Evolutionary conservation across 1,140 invertebrate species (phyloP).

Genomic region (Solen grandis): DNA sequence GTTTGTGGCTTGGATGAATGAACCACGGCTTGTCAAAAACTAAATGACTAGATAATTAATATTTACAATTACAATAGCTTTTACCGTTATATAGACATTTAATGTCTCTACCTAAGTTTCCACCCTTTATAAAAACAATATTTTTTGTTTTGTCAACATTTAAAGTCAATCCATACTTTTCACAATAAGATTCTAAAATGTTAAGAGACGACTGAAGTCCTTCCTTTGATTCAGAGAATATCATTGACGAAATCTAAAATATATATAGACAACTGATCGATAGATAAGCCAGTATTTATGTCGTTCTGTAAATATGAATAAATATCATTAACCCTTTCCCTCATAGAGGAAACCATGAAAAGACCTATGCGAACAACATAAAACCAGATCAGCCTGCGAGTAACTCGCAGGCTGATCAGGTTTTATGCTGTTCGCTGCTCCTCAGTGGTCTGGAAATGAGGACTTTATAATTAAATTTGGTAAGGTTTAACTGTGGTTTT

Average conservation of each 20-base stretch:
- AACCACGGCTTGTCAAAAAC: constrained; percentile 4
- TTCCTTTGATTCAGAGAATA: no score
- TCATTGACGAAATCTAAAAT: no score
- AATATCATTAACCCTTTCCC: constrained; percentile 4
- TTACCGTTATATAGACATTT: not conserved
- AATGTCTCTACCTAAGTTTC: not conserved
- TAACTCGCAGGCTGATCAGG: no score
- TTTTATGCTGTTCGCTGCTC: no score
- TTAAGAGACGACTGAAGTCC: no score
- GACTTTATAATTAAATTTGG: no score
- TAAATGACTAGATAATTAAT: not conserved
- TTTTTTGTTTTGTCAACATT: constrained; percentile 9
- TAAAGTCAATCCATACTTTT: constrained; percentile 1
- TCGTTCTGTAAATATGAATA: not conserved
- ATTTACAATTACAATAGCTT: constrained; percentile 5
- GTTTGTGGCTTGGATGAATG: constrained; percentile 6
- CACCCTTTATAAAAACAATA: constrained; percentile 1
- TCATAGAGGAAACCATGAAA: no score
- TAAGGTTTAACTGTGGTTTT: no score
- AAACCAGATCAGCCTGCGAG: no score
- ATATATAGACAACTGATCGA: constrained; percentile 13
- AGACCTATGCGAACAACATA: no score
- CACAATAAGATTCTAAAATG: not conserved
- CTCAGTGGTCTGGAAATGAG: no score
- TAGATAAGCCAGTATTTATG: no score